Evolutionary conservation across 1,140 invertebrate genomes (phyloP), one percentile per base, ranked within the genome.

Genomic region (Idris sp.): DNA sequence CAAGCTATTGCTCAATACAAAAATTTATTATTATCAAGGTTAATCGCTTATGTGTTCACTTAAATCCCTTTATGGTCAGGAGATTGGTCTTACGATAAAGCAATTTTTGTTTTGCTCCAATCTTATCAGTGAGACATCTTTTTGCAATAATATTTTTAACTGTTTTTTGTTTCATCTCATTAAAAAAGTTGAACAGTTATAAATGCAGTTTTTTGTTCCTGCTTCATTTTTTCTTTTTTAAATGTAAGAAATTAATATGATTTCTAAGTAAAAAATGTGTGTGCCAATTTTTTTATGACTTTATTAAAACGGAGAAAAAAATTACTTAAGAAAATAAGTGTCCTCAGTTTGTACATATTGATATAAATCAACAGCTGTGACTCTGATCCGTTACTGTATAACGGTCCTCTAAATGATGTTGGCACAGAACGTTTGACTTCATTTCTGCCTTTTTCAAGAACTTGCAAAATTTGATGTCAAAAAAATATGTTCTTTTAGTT

Each of bases 341-440:
- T 33, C 28, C 9, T 28, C 41, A 35, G 44, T 51, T 68, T 22
- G 15, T 43, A 41, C 36, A 51, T 51, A 44, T 41, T 38, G 46
- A 51, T 53, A 36, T 46, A 61, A 59, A 54, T 61, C 54, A 61
- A 59, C 65, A 59, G 46, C 38, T 61, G 65, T 18, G 54, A 46
- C 51, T 48, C 35, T n/a, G 53, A 44, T 35, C 65, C 65, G 54
- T 69, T 69, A 69, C 22, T 31, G 36, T 28, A 53, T 69, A 69
- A 69, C 64, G 64, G 64, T 69, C 18, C 36, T 4, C 38, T 18
- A 26, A 38, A 69, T 59, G 64, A 69, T 69, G 44, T 69, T 68
- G 58, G 64, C 53, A 49, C 64, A 43, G 40, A 28, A 51, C 44
- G 16, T 18, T 15, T 14, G 19, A 16, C 48, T 36, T 7, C 2